phyloP scores from a whole-genome alignment of 2,888 invertebrate genomes.

The Isoperla grammatica region DNA sequence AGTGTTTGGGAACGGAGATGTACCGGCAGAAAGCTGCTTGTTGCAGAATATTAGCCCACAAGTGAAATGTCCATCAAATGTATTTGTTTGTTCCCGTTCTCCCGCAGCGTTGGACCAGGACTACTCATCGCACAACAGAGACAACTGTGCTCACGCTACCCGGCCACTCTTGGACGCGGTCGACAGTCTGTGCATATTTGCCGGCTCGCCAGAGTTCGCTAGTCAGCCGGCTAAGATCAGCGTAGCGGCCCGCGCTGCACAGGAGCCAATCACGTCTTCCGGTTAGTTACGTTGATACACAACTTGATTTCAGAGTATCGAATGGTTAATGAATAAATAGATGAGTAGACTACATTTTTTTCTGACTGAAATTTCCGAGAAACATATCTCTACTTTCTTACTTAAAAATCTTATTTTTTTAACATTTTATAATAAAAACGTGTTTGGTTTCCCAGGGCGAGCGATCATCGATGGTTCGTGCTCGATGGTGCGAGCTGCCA shows the following conservation, averaged over 20 bases:
- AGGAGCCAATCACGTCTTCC: slow-evolving; percentile 9
- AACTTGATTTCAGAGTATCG: too few relatives aligned
- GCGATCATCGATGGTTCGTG: slow-evolving; percentile 78
- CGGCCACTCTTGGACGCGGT: slow-evolving; percentile 85
- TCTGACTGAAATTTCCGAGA: too few relatives aligned
- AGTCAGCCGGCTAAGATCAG: slow-evolving; percentile 90
- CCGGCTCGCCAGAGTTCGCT: slow-evolving; percentile 89
- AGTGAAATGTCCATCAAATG: too few relatives aligned
- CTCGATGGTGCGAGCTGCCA: slow-evolving; percentile 86
- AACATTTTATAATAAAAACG: too few relatives aligned
- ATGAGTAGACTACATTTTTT: too few relatives aligned
- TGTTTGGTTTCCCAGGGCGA: slow-evolving; percentile 53
- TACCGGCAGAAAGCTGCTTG: not conserved
- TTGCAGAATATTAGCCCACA: too few relatives aligned
- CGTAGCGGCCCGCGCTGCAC: slow-evolving; percentile 65
- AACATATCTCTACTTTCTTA: too few relatives aligned
- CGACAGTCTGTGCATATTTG: slow-evolving; percentile 86
- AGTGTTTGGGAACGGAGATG: slow-evolving; percentile 22
- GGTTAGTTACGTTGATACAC: too few relatives aligned
- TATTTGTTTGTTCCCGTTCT: too few relatives aligned
- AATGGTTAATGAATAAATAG: too few relatives aligned
- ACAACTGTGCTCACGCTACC: slow-evolving; percentile 70
- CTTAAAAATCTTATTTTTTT: too few relatives aligned
- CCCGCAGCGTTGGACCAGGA: slow-evolving; percentile 62
- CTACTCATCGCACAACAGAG: slow-evolving; percentile 70